Evolutionary conservation across 2,113 vertebrate species (phyloP).

Genomic region (Sporophila hypoxantha): DNA sequence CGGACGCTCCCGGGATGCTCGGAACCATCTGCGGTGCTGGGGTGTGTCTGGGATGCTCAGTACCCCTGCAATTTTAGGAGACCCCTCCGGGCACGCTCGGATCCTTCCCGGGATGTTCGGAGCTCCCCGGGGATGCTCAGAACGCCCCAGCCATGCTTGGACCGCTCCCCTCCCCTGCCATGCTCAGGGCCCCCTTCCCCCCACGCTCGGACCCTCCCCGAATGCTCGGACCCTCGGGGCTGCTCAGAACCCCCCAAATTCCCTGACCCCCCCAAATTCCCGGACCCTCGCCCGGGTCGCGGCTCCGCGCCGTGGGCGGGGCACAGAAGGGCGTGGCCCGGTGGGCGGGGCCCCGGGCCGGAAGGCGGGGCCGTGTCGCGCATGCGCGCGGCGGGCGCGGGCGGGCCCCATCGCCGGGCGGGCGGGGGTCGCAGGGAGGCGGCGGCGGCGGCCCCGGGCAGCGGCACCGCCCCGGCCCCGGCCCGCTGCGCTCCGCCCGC

Average conservation of each 20-base stretch:
- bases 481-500: too few relatives aligned
- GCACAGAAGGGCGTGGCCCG: neutral
- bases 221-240: too few relatives aligned
- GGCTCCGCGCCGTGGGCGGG: neutral
- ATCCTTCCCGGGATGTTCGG: neutral
- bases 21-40: neutral
- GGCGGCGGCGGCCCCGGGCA: too few relatives aligned
- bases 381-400: conserved; percentile 44
- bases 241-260: too few relatives aligned
- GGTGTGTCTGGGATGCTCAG: neutral
- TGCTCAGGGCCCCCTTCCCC: neutral
- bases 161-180: neutral
- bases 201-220: too few relatives aligned
- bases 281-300: neutral
- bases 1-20: neutral
- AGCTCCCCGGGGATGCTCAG: neutral
- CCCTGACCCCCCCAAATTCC: neutral
- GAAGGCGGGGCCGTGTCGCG: neutral
- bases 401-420: neutral
- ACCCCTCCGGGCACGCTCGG: neutral
- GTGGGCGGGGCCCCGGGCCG: neutral
- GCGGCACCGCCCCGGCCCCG: too few relatives aligned
- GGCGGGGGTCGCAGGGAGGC: neutral
- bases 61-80: neutral
- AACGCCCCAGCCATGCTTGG: neutral